Evolutionary conservation across 1,140 invertebrate genomes (phyloP).

Genomic region (Dicyema japonicum): DNA sequence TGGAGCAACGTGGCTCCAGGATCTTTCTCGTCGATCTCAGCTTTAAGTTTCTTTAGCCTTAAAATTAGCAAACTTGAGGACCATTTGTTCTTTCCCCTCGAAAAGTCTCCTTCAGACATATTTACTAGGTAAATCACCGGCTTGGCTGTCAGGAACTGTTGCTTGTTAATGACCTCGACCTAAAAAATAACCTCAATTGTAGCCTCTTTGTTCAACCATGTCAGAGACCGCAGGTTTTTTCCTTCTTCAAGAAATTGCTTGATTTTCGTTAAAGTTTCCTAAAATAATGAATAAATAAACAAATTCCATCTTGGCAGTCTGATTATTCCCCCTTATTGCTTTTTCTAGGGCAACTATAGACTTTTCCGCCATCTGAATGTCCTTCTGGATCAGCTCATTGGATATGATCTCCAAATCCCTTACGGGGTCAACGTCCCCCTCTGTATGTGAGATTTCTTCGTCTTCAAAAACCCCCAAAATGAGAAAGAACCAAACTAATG

Average conservation of each 20-base stretch:
- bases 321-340: too few species aligned
- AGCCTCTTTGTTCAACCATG: conserved; percentile 66
- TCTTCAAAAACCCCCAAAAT: conserved; percentile 67
- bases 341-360: too few species aligned
- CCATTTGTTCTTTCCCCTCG: conserved; percentile 95
- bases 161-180: conserved; percentile 82
- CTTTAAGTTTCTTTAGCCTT: conserved; percentile 83
- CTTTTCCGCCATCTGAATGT: too few species aligned
- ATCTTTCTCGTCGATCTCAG: conserved; percentile 90
- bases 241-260: conserved; percentile 48
- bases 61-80: conserved; percentile 20
- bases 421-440: conserved; percentile 82
- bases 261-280: conserved; percentile 54
- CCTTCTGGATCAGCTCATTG: conserved; percentile 70
- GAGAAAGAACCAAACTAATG: conserved; percentile 39
- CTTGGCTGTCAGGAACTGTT: conserved; percentile 84
- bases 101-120: conserved; percentile 83
- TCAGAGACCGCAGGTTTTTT: conserved; percentile 61
- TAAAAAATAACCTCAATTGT: conserved; percentile 42
- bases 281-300: conserved; percentile 25
- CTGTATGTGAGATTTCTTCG: conserved; percentile 80
- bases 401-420: conserved; percentile 77
- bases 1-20: conserved; percentile 52
- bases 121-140: conserved; percentile 87
- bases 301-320: conserved; percentile 73